phyloP scores from a whole-genome alignment of 1,140 invertebrate genomes.

The Brachionus sp. region DNA sequence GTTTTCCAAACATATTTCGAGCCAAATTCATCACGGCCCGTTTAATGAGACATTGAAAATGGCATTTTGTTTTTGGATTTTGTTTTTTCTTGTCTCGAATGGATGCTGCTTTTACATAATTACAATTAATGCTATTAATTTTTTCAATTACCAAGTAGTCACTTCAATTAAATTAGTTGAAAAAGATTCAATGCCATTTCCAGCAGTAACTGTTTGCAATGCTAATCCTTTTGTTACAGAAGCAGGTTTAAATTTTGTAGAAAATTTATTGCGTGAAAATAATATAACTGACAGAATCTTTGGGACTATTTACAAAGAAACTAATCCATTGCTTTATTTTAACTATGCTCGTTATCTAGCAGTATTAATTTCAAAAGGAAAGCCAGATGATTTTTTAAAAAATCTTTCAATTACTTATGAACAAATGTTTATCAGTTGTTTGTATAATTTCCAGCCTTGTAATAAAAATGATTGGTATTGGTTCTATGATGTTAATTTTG shows the following conservation, averaged over 20 bases:
- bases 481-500: not conserved
- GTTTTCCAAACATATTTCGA: not conserved
- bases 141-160: not conserved
- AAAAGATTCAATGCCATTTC: not conserved
- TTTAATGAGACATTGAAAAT: too few species aligned
- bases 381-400: not conserved
- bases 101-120: not conserved
- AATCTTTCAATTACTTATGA: not conserved
- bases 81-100: not conserved
- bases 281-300: not conserved
- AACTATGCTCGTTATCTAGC: not conserved
- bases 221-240: not conserved
- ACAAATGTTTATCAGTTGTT: not conserved
- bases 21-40: not conserved
- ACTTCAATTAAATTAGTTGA: conserved; percentile 1
- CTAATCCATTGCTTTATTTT: not conserved
- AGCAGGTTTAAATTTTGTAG: not conserved
- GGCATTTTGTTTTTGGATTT: too few species aligned
- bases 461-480: not conserved
- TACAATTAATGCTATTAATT: not conserved
- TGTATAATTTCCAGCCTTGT: not conserved
- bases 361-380: not conserved
- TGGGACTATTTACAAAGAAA: not conserved
- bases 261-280: not conserved
- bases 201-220: conserved; percentile 21